Evolutionary conservation across 2,888 invertebrate genomes (phyloP).

Genomic region (Plagodis dolabraria): DNA sequence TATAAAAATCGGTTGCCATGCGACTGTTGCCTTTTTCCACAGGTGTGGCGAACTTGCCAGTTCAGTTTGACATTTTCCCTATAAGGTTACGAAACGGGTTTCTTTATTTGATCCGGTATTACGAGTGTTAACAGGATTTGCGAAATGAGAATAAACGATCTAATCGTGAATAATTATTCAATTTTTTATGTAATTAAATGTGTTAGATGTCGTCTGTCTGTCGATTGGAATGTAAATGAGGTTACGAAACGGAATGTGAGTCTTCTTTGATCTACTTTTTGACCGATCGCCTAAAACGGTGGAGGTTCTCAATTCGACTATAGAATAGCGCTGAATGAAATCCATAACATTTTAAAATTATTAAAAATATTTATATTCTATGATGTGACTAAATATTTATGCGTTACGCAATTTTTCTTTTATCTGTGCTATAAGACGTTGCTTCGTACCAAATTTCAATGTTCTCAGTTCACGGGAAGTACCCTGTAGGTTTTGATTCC

Average conservation of each 20-base stretch:
- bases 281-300: no score
- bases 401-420: no score
- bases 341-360: no score
- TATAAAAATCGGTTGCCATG: constrained; percentile 11
- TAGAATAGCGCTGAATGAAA: no score
- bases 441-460: no score
- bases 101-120: constrained; percentile 8
- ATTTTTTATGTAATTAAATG: constrained; percentile 1
- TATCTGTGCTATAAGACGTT: no score
- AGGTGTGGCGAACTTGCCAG: constrained; percentile 13
- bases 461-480: no score
- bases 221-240: neutral
- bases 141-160: neutral
- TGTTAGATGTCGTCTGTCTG: neutral
- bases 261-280: neutral
- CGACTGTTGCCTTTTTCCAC: constrained; percentile 21
- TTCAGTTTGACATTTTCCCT: constrained; percentile 24
- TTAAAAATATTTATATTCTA: no score
- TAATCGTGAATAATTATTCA: constrained; percentile 2
- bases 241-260: neutral
- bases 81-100: constrained; percentile 27
- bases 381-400: no score
- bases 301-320: no score
- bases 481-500: no score
- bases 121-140: constrained; percentile 12